Evolutionary conservation across 2,888 invertebrate species (phyloP), one percentile per base, ranked within the genome.

Genomic region (Pollenia angustigena): DNA sequence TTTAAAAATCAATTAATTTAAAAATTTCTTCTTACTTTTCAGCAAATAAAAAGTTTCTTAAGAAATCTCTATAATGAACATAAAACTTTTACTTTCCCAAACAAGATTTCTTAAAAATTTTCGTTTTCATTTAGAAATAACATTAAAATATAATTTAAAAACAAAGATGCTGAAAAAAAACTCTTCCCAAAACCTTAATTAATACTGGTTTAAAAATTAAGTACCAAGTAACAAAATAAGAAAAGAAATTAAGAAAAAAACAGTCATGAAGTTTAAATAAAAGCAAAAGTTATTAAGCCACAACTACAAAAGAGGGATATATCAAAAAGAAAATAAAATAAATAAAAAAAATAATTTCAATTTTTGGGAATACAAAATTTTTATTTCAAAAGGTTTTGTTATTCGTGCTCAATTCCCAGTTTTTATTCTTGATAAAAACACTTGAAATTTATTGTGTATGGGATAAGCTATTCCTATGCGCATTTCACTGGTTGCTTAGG

Each of bases 201-300:
- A 44, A 46, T 32, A 32, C 32, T 32, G 32, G 32, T 32, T 46
- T 12, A 18, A 64, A 10, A 14, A 52, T 18, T 40, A 50, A 58
- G 18, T 50, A 23, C 11, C 7, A 44, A 78, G 52, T 56, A 46
- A n/a, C 7, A 14, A 9, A 12, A 56, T n/a, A 42, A 18, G 14
- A 56, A 23, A 72, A 44, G 40, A 58, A 64, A 64, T 72, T 72
- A 72, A 72, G 18, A 46, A 52, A 46, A 14, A 74, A 48, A 23
- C n/a, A 40, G 40, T 58, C 75, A 66, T 11, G 42, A 64, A 32
- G 44, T 72, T 72, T 18, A 71, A 85, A 81, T 76, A 85, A 85
- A 85, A 85, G 85, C 85, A 85, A 85, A 85, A 85, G 81, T 85
- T 81, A 81, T 85, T 85, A 85, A 81, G 52, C 46, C 18, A n/a